These are phyloP conservation scores for Selene dorsalis DNA, from an alignment of 2,797 vertebrate genomes.

Conservation along the genomic window DNA sequence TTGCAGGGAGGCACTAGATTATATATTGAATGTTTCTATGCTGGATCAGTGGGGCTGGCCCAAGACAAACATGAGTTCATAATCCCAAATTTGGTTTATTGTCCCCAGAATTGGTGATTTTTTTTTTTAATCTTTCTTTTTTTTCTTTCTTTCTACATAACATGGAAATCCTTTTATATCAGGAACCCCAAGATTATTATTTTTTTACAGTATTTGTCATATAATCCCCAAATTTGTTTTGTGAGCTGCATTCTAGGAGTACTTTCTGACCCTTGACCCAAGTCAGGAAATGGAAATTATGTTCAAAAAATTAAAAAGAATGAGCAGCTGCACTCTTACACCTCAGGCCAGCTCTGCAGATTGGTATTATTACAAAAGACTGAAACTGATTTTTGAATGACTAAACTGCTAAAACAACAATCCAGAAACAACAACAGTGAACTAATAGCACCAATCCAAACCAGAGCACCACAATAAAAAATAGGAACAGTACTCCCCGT, in stretches of 20 bases:
- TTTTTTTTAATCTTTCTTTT: slow-evolving; percentile 4
- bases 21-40: slow-evolving; percentile 13
- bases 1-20: neutral
- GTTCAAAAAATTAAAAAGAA: neutral
- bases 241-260: neutral
- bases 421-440: slow-evolving; percentile 61
- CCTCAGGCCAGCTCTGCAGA: slow-evolving; percentile 39
- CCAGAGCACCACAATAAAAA: slow-evolving; percentile 77
- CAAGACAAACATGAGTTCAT: neutral
- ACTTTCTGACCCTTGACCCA: neutral
- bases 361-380: slow-evolving; percentile 36
- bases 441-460: slow-evolving; percentile 84
- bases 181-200: neutral
- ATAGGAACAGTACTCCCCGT: slow-evolving; percentile 33
- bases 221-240: neutral
- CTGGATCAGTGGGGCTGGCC: slow-evolving; percentile 2
- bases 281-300: neutral
- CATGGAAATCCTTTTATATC: neutral
- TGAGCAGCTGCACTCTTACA: slow-evolving; percentile 32
- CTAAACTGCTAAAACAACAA: slow-evolving; percentile 60
- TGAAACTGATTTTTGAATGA: slow-evolving; percentile 56
- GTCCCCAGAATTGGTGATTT: neutral
- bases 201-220: neutral
- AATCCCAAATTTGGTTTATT: neutral
- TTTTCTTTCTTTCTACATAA: neutral